Conservation (phyloP, 2,113 vertebrate species). For the Empidonax traillii region DNA sequence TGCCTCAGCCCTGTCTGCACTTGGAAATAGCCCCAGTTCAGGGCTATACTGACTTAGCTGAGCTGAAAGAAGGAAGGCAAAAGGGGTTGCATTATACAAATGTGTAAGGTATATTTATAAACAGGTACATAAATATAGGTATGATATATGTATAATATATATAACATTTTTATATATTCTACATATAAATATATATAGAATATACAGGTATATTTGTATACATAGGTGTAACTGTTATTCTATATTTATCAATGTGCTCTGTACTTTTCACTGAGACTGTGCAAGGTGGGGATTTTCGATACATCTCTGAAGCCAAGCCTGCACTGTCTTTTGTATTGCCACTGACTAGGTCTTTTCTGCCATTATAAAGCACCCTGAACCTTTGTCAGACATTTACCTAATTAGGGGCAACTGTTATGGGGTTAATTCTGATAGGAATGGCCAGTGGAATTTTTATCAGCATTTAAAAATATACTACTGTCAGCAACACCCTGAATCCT, state of each 20-base stretch:
- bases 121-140: too few relatives aligned
- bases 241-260: not conserved
- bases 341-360: not conserved
- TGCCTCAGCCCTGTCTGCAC: not conserved
- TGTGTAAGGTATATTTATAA: not conserved
- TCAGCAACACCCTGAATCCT: not conserved
- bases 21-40: constrained; percentile 10
- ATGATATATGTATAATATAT: too few relatives aligned
- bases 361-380: not conserved
- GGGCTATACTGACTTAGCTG: not conserved
- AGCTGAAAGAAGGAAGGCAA: not conserved
- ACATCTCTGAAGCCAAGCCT: not conserved
- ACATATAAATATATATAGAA: too few relatives aligned
- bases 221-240: not conserved
- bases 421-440: not conserved
- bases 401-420: not conserved
- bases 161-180: too few relatives aligned
- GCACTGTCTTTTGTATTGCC: not conserved
- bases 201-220: not conserved
- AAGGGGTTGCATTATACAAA: not conserved
- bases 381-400: not conserved
- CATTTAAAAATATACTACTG: not conserved
- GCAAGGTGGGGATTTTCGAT: not conserved
- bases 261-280: not conserved
- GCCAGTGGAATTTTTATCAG: not conserved